phyloP scores from a whole-genome alignment of 2,113 vertebrate species.

The Elephantulus edwardii region DNA sequence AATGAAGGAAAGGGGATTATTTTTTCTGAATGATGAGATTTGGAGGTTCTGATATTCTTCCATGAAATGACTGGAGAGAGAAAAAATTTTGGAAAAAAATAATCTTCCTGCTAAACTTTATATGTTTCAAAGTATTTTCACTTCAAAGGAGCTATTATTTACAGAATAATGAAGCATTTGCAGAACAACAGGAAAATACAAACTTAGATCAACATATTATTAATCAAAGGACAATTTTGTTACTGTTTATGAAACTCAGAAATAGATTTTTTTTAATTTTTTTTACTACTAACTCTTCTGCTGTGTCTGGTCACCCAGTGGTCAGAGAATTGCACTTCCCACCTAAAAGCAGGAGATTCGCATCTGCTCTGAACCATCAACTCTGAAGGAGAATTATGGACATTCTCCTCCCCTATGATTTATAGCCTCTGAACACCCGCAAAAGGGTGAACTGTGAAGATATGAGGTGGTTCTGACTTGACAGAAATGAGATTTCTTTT shows the following conservation, averaged over 20 bases:
- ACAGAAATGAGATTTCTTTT: too few relatives aligned
- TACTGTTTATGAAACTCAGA: neutral
- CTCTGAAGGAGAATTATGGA: too few relatives aligned
- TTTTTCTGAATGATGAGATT: neutral
- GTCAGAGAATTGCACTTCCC: too few relatives aligned
- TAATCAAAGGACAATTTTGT: neutral
- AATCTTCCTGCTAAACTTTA: neutral
- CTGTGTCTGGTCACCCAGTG: too few relatives aligned
- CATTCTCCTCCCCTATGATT: too few relatives aligned
- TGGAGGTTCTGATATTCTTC: neutral
- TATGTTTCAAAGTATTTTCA: neutral
- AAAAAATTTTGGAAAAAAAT: neutral
- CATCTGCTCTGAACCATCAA: too few relatives aligned
- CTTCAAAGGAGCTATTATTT: neutral
- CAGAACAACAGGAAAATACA: constrained; percentile 32
- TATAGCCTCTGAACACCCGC: too few relatives aligned
- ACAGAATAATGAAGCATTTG: neutral
- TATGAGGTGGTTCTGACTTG: too few relatives aligned
- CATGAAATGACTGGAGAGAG: neutral
- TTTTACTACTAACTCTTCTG: too few relatives aligned
- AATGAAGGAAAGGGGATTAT: fast-evolving
- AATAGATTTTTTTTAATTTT: too few relatives aligned
- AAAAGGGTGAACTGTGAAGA: too few relatives aligned
- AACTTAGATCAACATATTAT: neutral
- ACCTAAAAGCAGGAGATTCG: too few relatives aligned